phyloP scores from a whole-genome alignment of 2,797 vertebrate genomes.

The Liparis tanakae region DNA sequence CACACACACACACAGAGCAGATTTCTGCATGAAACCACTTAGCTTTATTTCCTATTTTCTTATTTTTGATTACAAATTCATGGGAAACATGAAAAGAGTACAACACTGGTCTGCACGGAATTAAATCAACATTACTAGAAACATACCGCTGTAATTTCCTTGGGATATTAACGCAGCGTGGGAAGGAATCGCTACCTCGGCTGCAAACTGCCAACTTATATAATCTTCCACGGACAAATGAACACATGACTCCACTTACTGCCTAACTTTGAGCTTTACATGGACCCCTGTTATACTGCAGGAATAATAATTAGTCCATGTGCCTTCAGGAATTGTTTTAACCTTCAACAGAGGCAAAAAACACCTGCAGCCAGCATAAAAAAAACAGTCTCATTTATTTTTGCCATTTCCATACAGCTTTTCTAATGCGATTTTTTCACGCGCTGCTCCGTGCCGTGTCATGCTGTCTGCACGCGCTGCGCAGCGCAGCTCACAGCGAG shows the following conservation, averaged over 20 bases:
- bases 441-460: no score
- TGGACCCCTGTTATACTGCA: not conserved
- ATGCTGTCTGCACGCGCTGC: no score
- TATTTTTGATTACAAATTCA: constrained; percentile 15
- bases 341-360: not conserved
- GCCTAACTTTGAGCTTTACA: not conserved
- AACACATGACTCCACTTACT: not conserved
- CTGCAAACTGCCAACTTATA: constrained; percentile 16
- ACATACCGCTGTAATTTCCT: constrained; percentile 19
- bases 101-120: constrained; percentile 30
- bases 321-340: not conserved
- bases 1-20: constrained; percentile 1
- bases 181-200: not conserved
- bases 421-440: not conserved
- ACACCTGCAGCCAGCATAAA: no score
- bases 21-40: constrained; percentile 21
- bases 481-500: no score
- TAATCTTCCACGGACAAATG: constrained; percentile 14
- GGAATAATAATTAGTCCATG: not conserved
- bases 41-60: not conserved
- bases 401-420: not conserved
- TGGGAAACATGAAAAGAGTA: constrained; percentile 21
- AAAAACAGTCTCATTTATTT: not conserved
- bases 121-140: constrained; percentile 34
- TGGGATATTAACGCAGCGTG: constrained; percentile 4